phyloP scores from a whole-genome alignment of 2,888 invertebrate genomes.

The Thysanoteuthis rhombus region DNA sequence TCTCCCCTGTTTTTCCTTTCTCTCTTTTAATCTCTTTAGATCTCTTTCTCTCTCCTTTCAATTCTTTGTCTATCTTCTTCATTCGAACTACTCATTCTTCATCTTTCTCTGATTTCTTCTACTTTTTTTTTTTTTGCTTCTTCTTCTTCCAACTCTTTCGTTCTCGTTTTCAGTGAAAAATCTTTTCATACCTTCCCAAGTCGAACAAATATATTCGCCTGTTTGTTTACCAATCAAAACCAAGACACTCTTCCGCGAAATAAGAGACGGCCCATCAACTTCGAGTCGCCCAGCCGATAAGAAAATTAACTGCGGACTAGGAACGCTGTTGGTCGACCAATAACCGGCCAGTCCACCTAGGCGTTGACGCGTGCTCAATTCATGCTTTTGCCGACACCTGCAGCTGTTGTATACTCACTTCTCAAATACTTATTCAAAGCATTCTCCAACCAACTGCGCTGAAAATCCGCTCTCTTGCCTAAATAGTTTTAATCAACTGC shows the following conservation, averaged over 20 bases:
- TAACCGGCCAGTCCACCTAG: neutral
- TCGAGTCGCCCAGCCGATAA: neutral
- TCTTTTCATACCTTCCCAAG: neutral
- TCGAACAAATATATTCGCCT: neutral
- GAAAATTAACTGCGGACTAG: neutral
- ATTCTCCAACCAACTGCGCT: neutral
- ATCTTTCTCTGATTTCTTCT: neutral
- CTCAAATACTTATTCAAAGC: neutral
- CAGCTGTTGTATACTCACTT: neutral
- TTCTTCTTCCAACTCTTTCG: neutral
- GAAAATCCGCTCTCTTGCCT: neutral
- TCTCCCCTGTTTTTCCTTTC: no score
- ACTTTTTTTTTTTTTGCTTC: neutral
- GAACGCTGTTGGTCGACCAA: neutral
- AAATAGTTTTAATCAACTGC: neutral
- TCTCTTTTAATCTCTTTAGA: no score
- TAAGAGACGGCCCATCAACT: neutral
- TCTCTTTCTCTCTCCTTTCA: no score
- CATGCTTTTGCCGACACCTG: neutral
- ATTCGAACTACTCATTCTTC: no score
- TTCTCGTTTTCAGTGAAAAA: neutral
- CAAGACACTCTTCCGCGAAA: neutral
- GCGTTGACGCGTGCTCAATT: neutral
- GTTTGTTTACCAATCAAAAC: neutral
- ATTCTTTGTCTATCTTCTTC: no score